phyloP scores from a whole-genome alignment of 2,888 invertebrate genomes.

The Sesia bembeciformis region DNA sequence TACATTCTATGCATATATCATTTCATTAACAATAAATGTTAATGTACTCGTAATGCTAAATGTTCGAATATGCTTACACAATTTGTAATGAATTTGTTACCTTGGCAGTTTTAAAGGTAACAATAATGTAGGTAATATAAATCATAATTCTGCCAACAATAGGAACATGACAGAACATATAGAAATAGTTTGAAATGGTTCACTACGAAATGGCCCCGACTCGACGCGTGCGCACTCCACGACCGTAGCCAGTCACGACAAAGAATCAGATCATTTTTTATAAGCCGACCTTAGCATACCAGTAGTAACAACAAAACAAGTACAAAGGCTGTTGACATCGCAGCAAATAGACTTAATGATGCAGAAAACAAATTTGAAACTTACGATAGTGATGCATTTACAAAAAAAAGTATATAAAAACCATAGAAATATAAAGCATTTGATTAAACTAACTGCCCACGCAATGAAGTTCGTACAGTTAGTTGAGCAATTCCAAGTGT shows the following conservation, averaged over 20 bases:
- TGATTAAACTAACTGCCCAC: conserved; percentile 7
- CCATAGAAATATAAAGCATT: neutral
- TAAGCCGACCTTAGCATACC: conserved; percentile 39
- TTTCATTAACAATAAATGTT: neutral
- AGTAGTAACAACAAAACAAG: conserved; percentile 10
- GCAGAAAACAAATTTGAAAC: neutral
- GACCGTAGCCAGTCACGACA: conserved; percentile 55
- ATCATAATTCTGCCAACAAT: conserved; percentile 61
- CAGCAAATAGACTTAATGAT: conserved; percentile 3
- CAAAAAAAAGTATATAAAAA: neutral
- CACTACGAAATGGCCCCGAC: conserved; percentile 41
- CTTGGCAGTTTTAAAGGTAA: conserved; percentile 45
- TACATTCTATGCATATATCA: conserved; percentile 29
- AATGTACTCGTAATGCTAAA: neutral
- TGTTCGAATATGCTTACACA: conserved; percentile 19
- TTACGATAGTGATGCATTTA: neutral
- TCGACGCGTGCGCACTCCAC: conserved; percentile 59
- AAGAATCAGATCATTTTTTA: conserved; percentile 50
- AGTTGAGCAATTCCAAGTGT: conserved; percentile 12
- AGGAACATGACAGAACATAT: conserved; percentile 45
- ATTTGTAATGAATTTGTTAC: conserved; percentile 24
- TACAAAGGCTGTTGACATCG: conserved; percentile 12
- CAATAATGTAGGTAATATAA: conserved; percentile 29
- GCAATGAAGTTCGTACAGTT: conserved; percentile 17
- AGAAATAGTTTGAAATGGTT: conserved; percentile 51